phyloP scores from a whole-genome alignment of 2,888 invertebrate species.

The Tenthredo livida region DNA sequence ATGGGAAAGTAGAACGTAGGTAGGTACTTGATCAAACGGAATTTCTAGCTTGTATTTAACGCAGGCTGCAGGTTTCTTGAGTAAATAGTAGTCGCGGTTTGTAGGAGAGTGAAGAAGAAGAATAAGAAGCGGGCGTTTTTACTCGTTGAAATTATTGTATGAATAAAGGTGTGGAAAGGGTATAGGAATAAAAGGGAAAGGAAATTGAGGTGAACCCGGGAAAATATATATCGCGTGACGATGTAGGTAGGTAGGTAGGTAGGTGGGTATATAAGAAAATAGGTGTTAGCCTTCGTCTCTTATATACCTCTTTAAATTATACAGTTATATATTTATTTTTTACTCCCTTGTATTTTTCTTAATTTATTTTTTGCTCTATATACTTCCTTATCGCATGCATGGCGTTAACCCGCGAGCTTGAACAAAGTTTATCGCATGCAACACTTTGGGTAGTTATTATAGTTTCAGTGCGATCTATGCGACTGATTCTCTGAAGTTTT shows the following conservation, averaged over 20 bases:
- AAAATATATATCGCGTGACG: not conserved
- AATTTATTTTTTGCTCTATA: not conserved
- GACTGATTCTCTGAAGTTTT: not conserved
- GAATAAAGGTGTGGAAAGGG: not conserved
- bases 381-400: not conserved
- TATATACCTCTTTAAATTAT: not conserved
- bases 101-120: not conserved
- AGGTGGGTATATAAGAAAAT: not conserved
- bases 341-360: not conserved
- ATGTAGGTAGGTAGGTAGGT: not conserved
- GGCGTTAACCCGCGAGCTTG: not conserved
- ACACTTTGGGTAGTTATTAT: not conserved
- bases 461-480: not conserved
- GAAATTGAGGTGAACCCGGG: not conserved
- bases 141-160: not conserved
- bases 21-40: not conserved
- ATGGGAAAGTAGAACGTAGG: not conserved
- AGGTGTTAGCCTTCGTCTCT: not conserved
- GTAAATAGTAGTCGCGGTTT: slow-evolving; percentile 1
- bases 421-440: slow-evolving; percentile 17
- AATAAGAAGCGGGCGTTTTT: too few species aligned
- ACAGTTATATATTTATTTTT: slow-evolving; percentile 14
- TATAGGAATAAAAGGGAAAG: not conserved
- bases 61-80: slow-evolving; percentile 11
- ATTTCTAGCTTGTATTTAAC: slow-evolving; percentile 25